A percentile compares a stretch with the other conserved stretches of the same genome.
Conservation (phyloP, 2,888 invertebrate species). For the Exephanes ischioxanthus region DNA sequence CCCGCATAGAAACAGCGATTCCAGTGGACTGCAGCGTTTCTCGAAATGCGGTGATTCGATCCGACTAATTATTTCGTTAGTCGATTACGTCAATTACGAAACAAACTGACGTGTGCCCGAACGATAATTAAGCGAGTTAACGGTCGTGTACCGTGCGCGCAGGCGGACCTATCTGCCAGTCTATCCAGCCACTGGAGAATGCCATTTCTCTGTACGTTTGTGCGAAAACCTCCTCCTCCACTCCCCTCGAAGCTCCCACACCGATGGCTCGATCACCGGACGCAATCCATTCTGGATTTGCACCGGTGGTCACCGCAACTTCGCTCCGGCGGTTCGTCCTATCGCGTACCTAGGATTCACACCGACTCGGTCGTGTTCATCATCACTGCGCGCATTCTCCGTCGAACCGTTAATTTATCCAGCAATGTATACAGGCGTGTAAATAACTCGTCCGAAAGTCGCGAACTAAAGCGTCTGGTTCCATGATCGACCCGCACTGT, state of each 20-base stretch:
- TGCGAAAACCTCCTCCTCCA: slow-evolving; percentile 9
- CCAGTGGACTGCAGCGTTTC: not conserved
- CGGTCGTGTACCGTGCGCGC: slow-evolving; percentile 17
- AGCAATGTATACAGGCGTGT: not conserved
- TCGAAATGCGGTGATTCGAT: slow-evolving; percentile 50
- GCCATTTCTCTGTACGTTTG: slow-evolving; percentile 13
- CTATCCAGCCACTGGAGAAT: slow-evolving; percentile 22
- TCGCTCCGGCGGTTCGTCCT: slow-evolving; percentile 3
- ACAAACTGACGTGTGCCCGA: slow-evolving; percentile 52
- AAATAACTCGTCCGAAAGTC: slow-evolving; percentile 1
- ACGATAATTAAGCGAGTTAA: slow-evolving; percentile 56
- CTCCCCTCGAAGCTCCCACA: not conserved
- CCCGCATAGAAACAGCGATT: not conserved
- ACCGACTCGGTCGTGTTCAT: slow-evolving; percentile 21
- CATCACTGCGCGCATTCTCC: slow-evolving; percentile 16
- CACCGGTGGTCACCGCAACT: slow-evolving; percentile 30
- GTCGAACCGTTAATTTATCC: slow-evolving; percentile 13
- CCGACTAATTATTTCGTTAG: slow-evolving; percentile 57
- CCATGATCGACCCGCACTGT: not conserved
- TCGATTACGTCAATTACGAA: slow-evolving; percentile 63
- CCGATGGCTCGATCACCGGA: slow-evolving; percentile 27
- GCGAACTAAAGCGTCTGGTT: slow-evolving; percentile 8
- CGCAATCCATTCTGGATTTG: slow-evolving; percentile 32
- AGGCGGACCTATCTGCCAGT: slow-evolving; percentile 20
- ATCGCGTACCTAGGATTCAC: slow-evolving; percentile 8